Conservation (phyloP, 2,797 vertebrate species). For the Lates japonicus region DNA sequence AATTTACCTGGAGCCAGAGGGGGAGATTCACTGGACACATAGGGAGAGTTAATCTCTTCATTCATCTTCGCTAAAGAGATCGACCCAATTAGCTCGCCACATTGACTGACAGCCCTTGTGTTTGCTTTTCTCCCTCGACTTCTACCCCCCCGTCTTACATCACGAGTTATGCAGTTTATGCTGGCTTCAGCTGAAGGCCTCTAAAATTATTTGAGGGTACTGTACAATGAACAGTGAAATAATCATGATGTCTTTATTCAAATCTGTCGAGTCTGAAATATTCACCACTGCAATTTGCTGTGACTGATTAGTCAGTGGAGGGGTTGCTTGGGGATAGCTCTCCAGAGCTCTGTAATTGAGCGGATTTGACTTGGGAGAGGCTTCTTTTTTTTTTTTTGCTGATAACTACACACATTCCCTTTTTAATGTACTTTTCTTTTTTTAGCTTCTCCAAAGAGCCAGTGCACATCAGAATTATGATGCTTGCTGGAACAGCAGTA, state of each 20-base stretch:
- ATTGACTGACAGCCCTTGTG: constrained; percentile 76
- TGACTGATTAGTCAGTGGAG: constrained; percentile 80
- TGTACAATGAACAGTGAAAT: constrained; percentile 64
- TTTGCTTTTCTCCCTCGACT: constrained; percentile 61
- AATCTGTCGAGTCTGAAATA: constrained; percentile 79
- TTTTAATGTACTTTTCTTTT: constrained; percentile 72
- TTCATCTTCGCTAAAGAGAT: constrained; percentile 83
- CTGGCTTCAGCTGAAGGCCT: constrained; percentile 56
- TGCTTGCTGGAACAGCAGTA: constrained; percentile 46
- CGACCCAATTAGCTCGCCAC: constrained; percentile 81
- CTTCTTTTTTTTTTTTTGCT: constrained; percentile 59
- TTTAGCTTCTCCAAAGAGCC: constrained; percentile 55
- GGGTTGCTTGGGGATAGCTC: constrained; percentile 76
- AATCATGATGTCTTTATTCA: constrained; percentile 80
- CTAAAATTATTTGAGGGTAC: constrained; percentile 57
- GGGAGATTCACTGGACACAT: constrained; percentile 78
- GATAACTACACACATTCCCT: constrained; percentile 73
- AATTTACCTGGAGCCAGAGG: constrained; percentile 81
- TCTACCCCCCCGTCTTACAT: constrained; percentile 32
- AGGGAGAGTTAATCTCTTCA: constrained; percentile 82
- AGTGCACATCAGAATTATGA: constrained; percentile 61
- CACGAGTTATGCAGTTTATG: constrained; percentile 52
- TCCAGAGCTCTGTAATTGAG: constrained; percentile 80
- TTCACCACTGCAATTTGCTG: constrained; percentile 77
- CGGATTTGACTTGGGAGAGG: constrained; percentile 73